Percentiles rank a stretch among this genome's conserved stretches.
These are phyloP conservation scores for Willowsia nigromaculata DNA, from an alignment of 2,888 invertebrate genomes.

Conservation along the genomic window DNA sequence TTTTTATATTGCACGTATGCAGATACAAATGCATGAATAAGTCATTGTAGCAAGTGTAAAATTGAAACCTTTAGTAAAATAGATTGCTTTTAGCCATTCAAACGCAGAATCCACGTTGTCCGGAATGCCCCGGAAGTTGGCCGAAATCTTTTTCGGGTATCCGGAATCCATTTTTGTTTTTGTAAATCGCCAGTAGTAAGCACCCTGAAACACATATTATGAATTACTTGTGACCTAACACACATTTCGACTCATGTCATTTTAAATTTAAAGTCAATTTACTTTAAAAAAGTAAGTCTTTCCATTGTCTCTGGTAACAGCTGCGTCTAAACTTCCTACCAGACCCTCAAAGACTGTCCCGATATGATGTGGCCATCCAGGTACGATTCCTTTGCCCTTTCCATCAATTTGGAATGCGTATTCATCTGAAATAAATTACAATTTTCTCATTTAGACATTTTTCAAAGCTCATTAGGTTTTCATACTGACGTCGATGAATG, in stretches of 20 bases:
- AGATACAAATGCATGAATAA: neutral
- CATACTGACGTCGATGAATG: neutral
- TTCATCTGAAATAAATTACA: constrained; percentile 35
- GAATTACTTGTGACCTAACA: too few species aligned
- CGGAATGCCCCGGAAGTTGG: constrained; percentile 76
- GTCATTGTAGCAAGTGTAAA: neutral
- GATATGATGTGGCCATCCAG: constrained; percentile 68
- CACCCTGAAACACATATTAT: too few species aligned
- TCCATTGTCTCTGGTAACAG: constrained; percentile 71
- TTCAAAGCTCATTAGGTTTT: too few species aligned
- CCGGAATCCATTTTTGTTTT: constrained; percentile 69
- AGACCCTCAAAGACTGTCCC: constrained; percentile 69
- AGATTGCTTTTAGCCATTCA: constrained; percentile 71
- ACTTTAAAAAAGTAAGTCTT: constrained; percentile 77
- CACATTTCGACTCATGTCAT: too few species aligned
- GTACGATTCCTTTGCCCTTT: constrained; percentile 54
- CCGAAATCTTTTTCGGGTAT: constrained; percentile 73
- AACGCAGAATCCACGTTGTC: constrained; percentile 76
- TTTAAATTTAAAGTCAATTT: too few species aligned
- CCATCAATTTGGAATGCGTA: constrained; percentile 65
- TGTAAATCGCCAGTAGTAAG: constrained; percentile 75
- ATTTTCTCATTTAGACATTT: neutral
- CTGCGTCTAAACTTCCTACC: constrained; percentile 73
- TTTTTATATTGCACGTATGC: neutral
- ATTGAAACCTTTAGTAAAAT: constrained; percentile 74